Percentiles rank a stretch among this genome's conserved stretches.
Conservation (phyloP, 1,140 invertebrate species). For the Pectinophora gossypiella region DNA sequence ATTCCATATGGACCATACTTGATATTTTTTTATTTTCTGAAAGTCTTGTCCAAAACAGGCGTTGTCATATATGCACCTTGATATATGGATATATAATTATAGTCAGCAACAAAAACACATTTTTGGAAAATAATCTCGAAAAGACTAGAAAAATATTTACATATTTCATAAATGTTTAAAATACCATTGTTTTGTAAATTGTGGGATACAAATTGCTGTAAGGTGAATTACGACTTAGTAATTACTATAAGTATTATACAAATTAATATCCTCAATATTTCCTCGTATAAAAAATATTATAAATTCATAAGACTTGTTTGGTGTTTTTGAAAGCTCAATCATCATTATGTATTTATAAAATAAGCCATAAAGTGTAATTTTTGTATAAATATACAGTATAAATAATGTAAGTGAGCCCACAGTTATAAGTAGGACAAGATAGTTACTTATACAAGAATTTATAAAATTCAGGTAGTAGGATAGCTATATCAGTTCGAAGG, state of each 20-base stretch:
- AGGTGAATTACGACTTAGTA: too few relatives aligned
- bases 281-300: slow-evolving; percentile 38
- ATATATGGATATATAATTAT: too few relatives aligned
- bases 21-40: too few relatives aligned
- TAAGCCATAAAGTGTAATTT: neutral
- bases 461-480: neutral
- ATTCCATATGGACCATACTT: too few relatives aligned
- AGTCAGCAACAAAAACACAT: too few relatives aligned
- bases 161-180: neutral
- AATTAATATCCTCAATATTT: slow-evolving; percentile 8
- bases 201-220: slow-evolving; percentile 8
- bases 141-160: neutral
- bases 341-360: neutral
- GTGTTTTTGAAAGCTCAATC: slow-evolving; percentile 23
- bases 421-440: slow-evolving; percentile 23
- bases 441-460: neutral
- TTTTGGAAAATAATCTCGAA: too few relatives aligned
- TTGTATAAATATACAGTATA: neutral
- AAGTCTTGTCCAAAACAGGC: too few relatives aligned
- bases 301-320: slow-evolving; percentile 60
- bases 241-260: too few relatives aligned
- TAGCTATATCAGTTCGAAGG: neutral
- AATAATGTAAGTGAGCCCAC: slow-evolving; percentile 21
- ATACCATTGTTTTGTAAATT: neutral
- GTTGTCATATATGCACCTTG: too few relatives aligned